A percentile compares a stretch with the other conserved stretches of the same genome.
phyloP scores from a whole-genome alignment of 2,888 invertebrate species.

The Brenthis daphne region DNA sequence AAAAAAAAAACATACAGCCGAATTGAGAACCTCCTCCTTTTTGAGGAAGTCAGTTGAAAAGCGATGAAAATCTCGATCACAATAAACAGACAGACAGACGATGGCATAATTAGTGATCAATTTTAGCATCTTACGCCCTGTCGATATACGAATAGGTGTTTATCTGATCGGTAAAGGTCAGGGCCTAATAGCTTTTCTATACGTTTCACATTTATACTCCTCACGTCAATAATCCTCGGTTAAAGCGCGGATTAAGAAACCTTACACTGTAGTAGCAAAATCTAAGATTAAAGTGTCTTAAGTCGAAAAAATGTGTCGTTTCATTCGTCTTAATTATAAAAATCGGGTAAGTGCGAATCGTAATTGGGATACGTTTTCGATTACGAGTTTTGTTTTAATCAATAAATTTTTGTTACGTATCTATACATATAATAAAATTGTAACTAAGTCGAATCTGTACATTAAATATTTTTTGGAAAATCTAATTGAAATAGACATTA shows the following conservation, averaged over 20 bases:
- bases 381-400: too few relatives aligned
- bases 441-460: too few relatives aligned
- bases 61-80: neutral
- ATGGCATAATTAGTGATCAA: constrained; percentile 1
- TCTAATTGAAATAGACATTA: too few relatives aligned
- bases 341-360: neutral
- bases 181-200: neutral
- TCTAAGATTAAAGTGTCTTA: constrained; percentile 4
- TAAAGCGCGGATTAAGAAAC: constrained; percentile 23
- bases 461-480: too few relatives aligned
- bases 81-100: neutral
- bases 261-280: constrained; percentile 5
- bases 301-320: constrained; percentile 1
- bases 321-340: neutral
- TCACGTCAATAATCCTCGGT: constrained; percentile 14
- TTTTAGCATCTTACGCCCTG: neutral
- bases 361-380: too few relatives aligned
- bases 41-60: too few relatives aligned
- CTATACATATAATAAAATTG: too few relatives aligned
- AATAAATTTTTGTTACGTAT: too few relatives aligned
- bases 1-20: too few relatives aligned
- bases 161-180: constrained; percentile 10
- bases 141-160: neutral
- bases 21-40: too few relatives aligned
- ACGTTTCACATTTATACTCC: neutral